Evolutionary conservation across 2,113 vertebrate species (phyloP), one percentile per base, ranked within the genome.

Genomic region (Nicator chloris): DNA sequence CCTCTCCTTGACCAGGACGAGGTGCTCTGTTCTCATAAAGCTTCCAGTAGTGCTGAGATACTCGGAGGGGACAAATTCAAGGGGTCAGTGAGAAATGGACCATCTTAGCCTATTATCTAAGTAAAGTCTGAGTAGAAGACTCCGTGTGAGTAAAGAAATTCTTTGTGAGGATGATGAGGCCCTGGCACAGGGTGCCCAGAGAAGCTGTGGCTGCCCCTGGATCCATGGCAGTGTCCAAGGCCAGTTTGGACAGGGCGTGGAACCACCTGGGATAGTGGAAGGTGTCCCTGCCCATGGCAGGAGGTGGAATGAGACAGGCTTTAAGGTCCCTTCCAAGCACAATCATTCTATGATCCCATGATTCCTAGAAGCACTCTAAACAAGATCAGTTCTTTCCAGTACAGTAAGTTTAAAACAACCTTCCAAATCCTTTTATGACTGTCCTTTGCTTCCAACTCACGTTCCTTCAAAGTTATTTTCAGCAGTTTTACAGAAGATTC

Each of bases 231-330:
- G 10, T 12, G 8, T 17, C 35, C 64, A 37, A 42, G 40, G 10
- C 13, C 40, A 77, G 26, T 5, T 0, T 77, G 63, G 40, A 24
- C 0, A 0, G 26, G 8, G 22, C 7, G 70, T 33, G 42, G 26
- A 76, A 1, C 6, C 42, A 0, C 35, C 40, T 63, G 40, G 56
- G 8, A 22, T 0, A 5, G 17, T 19, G 31, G 10, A 11, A 82
- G 18, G 1, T 40, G 30, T 40, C 40, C n/a, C 40, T 54, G 21
- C 4, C 31, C 47, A 19, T 27, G 40, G 14, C 47, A 68, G 17
- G 8, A 15, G 9, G 2, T 66, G 10, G 37, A 44, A 28, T 27
- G 17, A 27, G n/a, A 35, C 28, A 26, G 3, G 2, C 0, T 70
- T 63, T 63, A 27, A 35, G 8, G 22, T 49, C 6, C 13, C 2